Conservation (phyloP, 2,797 vertebrate species). For the Coilia nasus region DNA sequence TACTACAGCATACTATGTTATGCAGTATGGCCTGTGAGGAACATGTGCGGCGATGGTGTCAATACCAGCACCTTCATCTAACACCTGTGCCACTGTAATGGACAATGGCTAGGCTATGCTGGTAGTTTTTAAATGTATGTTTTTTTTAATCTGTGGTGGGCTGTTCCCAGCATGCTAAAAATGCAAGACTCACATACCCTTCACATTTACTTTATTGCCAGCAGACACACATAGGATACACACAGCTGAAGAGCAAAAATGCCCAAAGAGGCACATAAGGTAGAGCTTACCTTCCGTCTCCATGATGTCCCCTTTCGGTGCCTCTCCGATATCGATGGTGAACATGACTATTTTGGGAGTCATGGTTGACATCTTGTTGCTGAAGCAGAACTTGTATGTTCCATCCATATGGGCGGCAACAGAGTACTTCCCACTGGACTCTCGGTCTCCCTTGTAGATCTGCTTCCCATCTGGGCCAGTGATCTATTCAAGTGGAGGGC, state of each 20-base stretch:
- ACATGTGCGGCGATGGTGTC: too few species aligned
- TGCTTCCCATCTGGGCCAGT: constrained; percentile 96
- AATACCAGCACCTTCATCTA: neutral
- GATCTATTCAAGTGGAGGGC: constrained; percentile 75
- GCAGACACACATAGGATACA: neutral
- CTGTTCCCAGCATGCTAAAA: neutral
- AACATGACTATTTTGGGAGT: constrained; percentile 99
- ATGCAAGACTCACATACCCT: neutral
- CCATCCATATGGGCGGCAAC: constrained; percentile 99
- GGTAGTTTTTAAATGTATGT: neutral
- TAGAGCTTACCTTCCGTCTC: constrained; percentile 91
- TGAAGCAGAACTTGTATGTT: constrained; percentile 97
- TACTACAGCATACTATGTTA: neutral
- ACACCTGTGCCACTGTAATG: neutral
- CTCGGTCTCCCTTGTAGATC: constrained; percentile 95
- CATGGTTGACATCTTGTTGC: constrained; percentile 99
- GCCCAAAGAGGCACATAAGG: neutral
- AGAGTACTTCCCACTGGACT: constrained; percentile 97
- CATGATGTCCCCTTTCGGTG: constrained; percentile 95
- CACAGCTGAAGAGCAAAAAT: neutral
- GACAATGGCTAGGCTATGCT: neutral
- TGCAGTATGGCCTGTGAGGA: neutral
- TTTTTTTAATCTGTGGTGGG: neutral
- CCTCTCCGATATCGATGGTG: constrained; percentile 97
- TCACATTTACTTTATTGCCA: neutral